These are phyloP conservation scores for Thereva nobilitata DNA, from an alignment of 2,888 invertebrate species.

Conservation along the genomic window DNA sequence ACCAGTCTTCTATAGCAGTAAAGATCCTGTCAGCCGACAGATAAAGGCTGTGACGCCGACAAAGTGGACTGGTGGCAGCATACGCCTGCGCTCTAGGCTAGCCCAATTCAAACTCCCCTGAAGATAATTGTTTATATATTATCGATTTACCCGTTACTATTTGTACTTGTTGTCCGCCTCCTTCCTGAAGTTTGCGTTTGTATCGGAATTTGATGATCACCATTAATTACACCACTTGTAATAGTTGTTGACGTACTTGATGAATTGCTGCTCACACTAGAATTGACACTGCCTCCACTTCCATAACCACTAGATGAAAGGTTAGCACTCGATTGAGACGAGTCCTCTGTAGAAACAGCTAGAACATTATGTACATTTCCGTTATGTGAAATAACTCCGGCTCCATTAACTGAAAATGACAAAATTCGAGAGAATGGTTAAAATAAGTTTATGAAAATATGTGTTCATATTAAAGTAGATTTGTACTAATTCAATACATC, in stretches of 20 bases:
- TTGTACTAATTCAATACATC: too few species aligned
- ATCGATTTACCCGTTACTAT: slow-evolving; percentile 56
- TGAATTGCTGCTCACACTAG: slow-evolving; percentile 37
- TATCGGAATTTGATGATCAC: slow-evolving; percentile 28
- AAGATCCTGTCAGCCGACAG: too few species aligned
- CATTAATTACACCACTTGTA: slow-evolving; percentile 37
- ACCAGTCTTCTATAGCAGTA: too few species aligned
- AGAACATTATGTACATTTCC: slow-evolving; percentile 42
- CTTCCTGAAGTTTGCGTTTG: slow-evolving; percentile 45
- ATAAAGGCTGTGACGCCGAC: too few species aligned
- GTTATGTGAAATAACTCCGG: slow-evolving; percentile 41
- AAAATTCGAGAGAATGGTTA: too few species aligned
- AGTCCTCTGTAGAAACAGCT: slow-evolving; percentile 45
- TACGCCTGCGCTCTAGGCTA: too few species aligned
- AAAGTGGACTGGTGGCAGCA: too few species aligned
- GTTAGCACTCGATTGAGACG: slow-evolving; percentile 49
- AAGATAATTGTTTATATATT: slow-evolving; percentile 2
- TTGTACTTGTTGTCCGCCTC: slow-evolving; percentile 57
- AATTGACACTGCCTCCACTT: slow-evolving; percentile 46
- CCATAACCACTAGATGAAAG: slow-evolving; percentile 49
- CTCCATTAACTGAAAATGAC: slow-evolving; percentile 51
- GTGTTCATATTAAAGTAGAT: too few species aligned
- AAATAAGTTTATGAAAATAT: slow-evolving; percentile 41
- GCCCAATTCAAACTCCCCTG: not conserved
- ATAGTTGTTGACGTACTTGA: slow-evolving; percentile 37